Conservation (phyloP, 1,140 invertebrate genomes). For the Drosophila arizonae region DNA sequence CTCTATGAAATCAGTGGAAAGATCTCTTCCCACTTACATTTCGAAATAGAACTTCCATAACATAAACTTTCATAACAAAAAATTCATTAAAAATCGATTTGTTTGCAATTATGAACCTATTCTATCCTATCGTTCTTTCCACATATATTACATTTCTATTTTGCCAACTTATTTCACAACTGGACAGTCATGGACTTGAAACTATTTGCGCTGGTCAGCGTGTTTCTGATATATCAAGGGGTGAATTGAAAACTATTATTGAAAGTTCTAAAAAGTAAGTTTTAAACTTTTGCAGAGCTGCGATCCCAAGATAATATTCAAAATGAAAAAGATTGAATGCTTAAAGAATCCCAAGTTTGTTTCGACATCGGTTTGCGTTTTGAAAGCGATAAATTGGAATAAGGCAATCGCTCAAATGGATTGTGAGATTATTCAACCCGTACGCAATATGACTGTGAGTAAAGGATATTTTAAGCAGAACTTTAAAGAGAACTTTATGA, state of each 20-base stretch:
- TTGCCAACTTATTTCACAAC: no score
- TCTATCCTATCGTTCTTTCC: no score
- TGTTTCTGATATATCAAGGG: background rate
- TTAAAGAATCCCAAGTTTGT: background rate
- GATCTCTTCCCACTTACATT: no score
- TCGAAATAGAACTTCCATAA: no score
- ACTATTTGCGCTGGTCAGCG: no score
- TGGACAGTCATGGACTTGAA: no score
- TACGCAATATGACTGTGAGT: constrained; percentile 25
- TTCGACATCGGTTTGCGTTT: constrained; percentile 5
- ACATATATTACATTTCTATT: no score
- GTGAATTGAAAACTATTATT: background rate
- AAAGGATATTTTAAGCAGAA: background rate
- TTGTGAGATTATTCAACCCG: constrained; percentile 1
- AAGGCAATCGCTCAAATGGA: constrained; percentile 24
- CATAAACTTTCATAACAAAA: no score
- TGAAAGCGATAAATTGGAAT: constrained; percentile 48
- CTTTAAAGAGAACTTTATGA: no score
- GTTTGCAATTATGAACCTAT: no score
- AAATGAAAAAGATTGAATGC: constrained; percentile 39
- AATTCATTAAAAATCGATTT: no score
- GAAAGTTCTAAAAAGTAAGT: background rate
- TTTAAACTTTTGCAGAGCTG: background rate
- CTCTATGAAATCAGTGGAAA: no score
- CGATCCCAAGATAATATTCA: constrained; percentile 17